These are phyloP conservation scores for Epistrophe eligans DNA, from an alignment of 2,888 invertebrate genomes.

Conservation along the genomic window DNA sequence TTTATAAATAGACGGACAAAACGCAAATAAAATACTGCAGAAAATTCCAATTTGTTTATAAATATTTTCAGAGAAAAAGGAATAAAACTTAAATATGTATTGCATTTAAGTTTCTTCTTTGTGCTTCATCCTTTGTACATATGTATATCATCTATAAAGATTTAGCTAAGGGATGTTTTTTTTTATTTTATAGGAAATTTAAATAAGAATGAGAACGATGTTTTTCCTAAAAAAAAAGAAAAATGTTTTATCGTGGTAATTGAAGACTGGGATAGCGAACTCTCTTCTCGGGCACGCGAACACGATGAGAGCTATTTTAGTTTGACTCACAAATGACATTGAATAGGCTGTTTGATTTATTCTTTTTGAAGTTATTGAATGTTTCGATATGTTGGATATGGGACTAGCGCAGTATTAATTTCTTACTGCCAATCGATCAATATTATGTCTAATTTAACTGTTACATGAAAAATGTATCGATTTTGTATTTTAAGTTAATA, in stretches of 20 bases:
- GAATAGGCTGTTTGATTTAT: constrained; percentile 30
- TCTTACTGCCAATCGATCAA: neutral
- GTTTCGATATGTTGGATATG: neutral
- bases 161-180: neutral
- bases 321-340: constrained; percentile 70
- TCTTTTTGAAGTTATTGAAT: constrained; percentile 24
- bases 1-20: constrained; percentile 46
- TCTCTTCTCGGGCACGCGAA: constrained; percentile 34
- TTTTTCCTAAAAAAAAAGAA: neutral
- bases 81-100: constrained; percentile 1
- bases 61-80: constrained; percentile 11
- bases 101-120: neutral
- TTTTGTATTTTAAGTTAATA: neutral
- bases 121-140: neutral
- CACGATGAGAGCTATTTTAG: constrained; percentile 48
- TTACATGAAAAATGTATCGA: neutral
- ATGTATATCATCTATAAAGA: neutral
- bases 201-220: neutral
- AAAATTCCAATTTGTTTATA: constrained; percentile 30
- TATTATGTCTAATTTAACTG: neutral
- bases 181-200: neutral
- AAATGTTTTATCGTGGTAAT: neutral
- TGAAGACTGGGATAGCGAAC: constrained; percentile 1
- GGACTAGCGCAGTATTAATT: neutral
- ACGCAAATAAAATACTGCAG: constrained; percentile 30